phyloP scores from a whole-genome alignment of 2,113 vertebrate species.

The Alligator sinensis region DNA sequence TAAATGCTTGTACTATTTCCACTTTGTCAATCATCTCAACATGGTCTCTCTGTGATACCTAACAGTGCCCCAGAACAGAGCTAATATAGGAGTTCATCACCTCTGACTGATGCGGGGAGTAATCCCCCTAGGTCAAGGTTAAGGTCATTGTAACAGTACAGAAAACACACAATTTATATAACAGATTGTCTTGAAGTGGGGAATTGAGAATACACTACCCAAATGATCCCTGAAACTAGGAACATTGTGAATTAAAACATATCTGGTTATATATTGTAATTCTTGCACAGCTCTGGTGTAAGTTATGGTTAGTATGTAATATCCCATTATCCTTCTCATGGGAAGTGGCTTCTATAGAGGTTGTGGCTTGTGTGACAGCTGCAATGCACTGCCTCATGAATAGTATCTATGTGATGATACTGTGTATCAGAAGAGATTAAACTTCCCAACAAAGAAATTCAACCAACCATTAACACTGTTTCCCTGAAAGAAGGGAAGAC shows the following conservation, averaged over 20 bases:
- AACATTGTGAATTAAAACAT: background rate
- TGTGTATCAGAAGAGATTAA: background rate
- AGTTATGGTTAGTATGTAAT: background rate
- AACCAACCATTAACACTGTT: background rate
- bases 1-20: background rate
- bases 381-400: background rate
- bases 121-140: constrained; percentile 12
- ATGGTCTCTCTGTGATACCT: background rate
- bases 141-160: background rate
- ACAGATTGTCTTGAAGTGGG: background rate
- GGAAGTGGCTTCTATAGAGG: background rate
- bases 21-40: background rate
- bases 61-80: background rate
- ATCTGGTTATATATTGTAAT: background rate
- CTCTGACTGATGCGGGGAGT: constrained; percentile 28
- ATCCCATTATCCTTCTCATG: background rate
- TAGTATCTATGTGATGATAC: background rate
- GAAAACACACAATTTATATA: background rate
- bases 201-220: background rate
- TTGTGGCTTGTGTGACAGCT: background rate
- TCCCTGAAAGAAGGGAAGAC: background rate
- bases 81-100: background rate
- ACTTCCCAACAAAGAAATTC: background rate
- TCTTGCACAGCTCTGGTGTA: background rate
- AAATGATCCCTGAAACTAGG: background rate